These are phyloP conservation scores for Hecatera dysodea DNA, from an alignment of 2,888 invertebrate species.

Conservation along the genomic window DNA sequence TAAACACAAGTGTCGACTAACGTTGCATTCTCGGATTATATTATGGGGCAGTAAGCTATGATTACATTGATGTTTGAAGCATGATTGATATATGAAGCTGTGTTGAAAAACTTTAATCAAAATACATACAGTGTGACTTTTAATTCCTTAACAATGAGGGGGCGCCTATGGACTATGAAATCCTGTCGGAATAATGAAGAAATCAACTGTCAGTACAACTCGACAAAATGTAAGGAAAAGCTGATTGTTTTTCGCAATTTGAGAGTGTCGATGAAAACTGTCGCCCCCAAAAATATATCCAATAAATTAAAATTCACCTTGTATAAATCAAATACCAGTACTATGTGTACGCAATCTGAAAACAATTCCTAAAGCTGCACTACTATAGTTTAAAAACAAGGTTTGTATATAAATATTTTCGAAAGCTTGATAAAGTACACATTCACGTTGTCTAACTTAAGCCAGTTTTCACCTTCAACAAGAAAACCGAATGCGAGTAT, in stretches of 20 bases:
- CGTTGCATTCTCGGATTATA: slow-evolving; percentile 5
- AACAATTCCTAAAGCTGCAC: neutral
- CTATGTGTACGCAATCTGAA: slow-evolving; percentile 13
- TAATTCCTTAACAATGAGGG: neutral
- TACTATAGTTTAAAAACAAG: neutral
- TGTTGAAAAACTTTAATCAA: neutral
- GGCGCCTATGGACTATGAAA: neutral
- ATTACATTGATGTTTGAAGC: slow-evolving; percentile 21
- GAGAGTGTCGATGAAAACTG: too few relatives aligned
- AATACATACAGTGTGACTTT: neutral
- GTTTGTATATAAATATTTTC: too few relatives aligned
- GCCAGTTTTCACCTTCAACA: neutral
- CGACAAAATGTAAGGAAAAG: neutral
- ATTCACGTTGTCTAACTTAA: neutral
- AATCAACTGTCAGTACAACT: too few relatives aligned
- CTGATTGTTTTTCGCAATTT: neutral
- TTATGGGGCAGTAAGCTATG: slow-evolving; percentile 6
- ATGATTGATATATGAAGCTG: slow-evolving; percentile 5
- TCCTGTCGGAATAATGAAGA: too few relatives aligned
- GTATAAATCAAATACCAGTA: slow-evolving; percentile 6
- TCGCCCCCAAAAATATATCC: neutral
- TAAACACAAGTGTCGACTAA: slow-evolving; percentile 25
- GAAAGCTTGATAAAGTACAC: neutral
- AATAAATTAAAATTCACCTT: neutral
- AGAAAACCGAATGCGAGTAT: neutral